Evolutionary conservation across 2,797 vertebrate genomes (phyloP).

Genomic region (Spinus olivaceus): DNA sequence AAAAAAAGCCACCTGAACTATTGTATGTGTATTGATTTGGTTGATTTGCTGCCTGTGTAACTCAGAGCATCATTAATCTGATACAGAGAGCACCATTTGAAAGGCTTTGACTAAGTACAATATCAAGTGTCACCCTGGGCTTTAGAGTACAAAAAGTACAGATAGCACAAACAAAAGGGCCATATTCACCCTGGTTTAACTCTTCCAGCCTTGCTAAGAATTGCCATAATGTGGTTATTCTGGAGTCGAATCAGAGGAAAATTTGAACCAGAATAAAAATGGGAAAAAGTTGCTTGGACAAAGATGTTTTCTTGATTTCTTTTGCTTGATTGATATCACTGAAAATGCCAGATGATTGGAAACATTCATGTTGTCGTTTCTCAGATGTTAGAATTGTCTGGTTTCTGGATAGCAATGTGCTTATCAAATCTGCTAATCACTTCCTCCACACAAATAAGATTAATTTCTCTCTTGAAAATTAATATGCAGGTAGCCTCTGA

Average conservation of each 20-base stretch:
- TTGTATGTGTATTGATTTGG: constrained; percentile 54
- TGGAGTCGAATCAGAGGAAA: background rate
- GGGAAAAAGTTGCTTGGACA: background rate
- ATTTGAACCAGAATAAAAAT: background rate
- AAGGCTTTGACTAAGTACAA: constrained; percentile 44
- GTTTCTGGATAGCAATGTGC: background rate
- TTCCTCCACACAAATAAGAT: background rate
- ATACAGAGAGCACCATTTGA: constrained; percentile 50
- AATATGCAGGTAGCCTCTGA: background rate
- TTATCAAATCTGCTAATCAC: background rate
- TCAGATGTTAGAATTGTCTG: background rate
- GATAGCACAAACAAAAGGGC: constrained; percentile 47
- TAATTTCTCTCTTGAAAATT: background rate
- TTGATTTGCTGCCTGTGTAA: constrained; percentile 67
- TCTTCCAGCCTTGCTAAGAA: background rate
- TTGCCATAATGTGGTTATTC: background rate
- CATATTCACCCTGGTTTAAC: constrained; percentile 24
- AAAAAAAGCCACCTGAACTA: constrained; percentile 48
- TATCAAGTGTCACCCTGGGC: constrained; percentile 51
- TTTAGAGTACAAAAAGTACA: constrained; percentile 46
- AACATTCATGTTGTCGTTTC: background rate
- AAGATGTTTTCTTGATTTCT: background rate
- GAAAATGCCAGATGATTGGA: background rate
- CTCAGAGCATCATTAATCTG: constrained; percentile 64
- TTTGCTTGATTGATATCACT: background rate